phyloP scores from a whole-genome alignment of 2,797 vertebrate genomes.

The Dendrocincla tyrannina region DNA sequence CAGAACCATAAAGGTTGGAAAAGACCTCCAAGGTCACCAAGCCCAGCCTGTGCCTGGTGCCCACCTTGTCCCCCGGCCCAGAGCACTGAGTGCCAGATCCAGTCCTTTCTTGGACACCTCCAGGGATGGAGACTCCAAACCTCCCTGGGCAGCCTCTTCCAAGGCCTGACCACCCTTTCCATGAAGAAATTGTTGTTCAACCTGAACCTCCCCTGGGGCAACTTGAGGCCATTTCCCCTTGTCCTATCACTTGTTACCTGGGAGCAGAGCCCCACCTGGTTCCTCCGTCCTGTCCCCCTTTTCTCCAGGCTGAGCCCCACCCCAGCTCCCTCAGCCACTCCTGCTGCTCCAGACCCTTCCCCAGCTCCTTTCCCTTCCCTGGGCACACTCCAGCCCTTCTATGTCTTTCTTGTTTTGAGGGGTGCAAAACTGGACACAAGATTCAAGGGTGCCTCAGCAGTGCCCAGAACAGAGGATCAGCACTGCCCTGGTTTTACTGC shows the following conservation, averaged over 20 bases:
- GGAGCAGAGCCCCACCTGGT: fast-evolving
- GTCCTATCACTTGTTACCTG: background rate
- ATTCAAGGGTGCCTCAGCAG: background rate
- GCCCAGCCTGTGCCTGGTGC: background rate
- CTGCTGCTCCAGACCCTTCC: fast-evolving
- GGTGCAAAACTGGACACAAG: background rate
- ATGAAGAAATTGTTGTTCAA: background rate
- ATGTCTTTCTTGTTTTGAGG: no score
- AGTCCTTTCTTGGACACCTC: background rate
- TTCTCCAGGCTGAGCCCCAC: background rate
- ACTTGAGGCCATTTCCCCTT: fast-evolving
- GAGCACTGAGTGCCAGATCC: background rate
- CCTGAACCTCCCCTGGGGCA: background rate
- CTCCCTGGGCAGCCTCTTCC: background rate
- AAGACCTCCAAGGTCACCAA: background rate
- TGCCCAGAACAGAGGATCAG: background rate
- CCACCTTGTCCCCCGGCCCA: background rate
- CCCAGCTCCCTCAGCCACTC: background rate
- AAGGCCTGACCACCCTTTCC: background rate
- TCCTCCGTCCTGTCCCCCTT: background rate
- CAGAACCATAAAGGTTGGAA: background rate
- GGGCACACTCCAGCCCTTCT: fast-evolving
- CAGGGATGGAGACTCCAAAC: background rate
- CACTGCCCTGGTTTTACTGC: background rate
- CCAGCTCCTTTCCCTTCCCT: fast-evolving